Evolutionary conservation across 2,113 vertebrate species (phyloP).

Genomic region (Regulus satrapa): DNA sequence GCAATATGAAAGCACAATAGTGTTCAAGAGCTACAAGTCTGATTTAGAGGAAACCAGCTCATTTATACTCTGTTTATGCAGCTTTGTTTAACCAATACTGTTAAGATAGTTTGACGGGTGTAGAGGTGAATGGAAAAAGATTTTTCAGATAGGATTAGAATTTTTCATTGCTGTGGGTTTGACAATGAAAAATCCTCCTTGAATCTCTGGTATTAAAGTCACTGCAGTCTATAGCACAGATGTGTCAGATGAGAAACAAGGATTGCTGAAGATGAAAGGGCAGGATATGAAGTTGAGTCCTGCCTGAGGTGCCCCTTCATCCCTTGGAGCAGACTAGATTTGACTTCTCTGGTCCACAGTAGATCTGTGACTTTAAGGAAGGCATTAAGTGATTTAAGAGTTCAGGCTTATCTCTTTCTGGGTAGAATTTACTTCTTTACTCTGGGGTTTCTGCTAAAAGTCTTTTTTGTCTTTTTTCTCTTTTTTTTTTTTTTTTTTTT

Average conservation of each 20-base stretch:
- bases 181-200: not conserved
- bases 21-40: not conserved
- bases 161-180: not conserved
- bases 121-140: not conserved
- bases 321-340: not conserved
- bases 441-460: not conserved
- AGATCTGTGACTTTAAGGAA: not conserved
- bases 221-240: not conserved
- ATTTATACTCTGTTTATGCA: not conserved
- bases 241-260: not conserved
- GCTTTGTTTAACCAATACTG: not conserved
- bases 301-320: not conserved
- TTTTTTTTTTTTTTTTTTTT: not conserved
- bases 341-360: not conserved
- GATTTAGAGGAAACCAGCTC: not conserved
- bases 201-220: not conserved
- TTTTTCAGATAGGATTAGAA: not conserved
- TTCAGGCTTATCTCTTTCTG: not conserved
- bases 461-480: too few relatives aligned
- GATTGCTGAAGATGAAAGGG: slow-evolving; percentile 19
- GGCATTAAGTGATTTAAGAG: slow-evolving; percentile 19
- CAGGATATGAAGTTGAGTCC: not conserved
- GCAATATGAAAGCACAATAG: not conserved
- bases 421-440: not conserved
- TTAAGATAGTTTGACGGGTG: not conserved